Evolutionary conservation across 2,797 vertebrate genomes (phyloP), one percentile per base, ranked within the genome.

Genomic region (Anguilla marmorata): DNA sequence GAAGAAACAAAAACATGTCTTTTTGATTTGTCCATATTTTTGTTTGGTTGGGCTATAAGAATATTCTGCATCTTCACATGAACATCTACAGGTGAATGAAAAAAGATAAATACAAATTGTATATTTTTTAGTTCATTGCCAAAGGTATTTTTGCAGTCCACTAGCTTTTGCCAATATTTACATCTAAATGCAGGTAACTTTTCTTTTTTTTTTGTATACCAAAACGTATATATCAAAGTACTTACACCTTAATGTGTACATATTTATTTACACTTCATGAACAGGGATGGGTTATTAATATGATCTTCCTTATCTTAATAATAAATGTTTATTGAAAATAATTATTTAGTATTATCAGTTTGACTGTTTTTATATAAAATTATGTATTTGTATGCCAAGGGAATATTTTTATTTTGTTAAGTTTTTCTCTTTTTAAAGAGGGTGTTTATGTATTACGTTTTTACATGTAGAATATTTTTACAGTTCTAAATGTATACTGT

Each of bases 181-280:
- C 79, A 84, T 74, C n/a, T 60, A 80, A 86, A 33, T 66, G 37
- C 54, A 84, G 33, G 33, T 72, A 86, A 41, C 5, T 79, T 58
- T 87, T 24, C 76, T 85, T 76, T 82, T 66, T 45, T 30, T 60
- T 58, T 4, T 37, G 27, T 52, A 37, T 48, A 66, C 33, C n/a
- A 79, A 12, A 19, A 82, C 74, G 94, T 95, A 95, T 95, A 86
- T 95, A 95, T 93, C 88, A 93, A 92, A 95, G 93, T 95, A 96
- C 94, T 95, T 72, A 72, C 14, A 30, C 41, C 45, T 50, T 95
- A 92, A 90, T 94, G 94, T 95, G 94, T 96, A 95, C 95, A 96
- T 97, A 96, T 96, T 96, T 96, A 96, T 96, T 93, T 58, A 54
- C 30, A 86, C 72, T 58, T 63, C 24, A 93, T 90, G 93, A 89